phyloP scores from a whole-genome alignment of 2,888 invertebrate species.

The Syrista parreyssii region DNA sequence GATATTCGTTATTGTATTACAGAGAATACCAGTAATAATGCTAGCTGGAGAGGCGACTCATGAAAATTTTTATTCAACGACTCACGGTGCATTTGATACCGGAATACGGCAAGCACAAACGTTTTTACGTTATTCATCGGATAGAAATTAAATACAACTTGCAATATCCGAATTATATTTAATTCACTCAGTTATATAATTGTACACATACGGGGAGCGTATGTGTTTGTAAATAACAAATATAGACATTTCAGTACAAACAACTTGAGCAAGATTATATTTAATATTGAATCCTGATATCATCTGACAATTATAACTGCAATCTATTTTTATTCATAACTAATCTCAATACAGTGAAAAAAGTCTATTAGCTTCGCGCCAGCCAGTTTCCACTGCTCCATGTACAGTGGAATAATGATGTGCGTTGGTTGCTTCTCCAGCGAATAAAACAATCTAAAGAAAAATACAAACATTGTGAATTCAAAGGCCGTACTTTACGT shows the following conservation, averaged over 20 bases:
- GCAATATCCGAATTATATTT: neutral
- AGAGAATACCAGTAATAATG: constrained; percentile 68
- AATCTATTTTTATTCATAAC: constrained; percentile 2
- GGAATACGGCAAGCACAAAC: constrained; percentile 69
- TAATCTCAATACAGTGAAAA: neutral
- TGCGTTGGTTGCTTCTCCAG: constrained; percentile 76
- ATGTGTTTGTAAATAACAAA: too few species aligned
- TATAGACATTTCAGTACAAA: too few species aligned
- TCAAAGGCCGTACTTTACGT: neutral
- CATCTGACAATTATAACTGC: neutral
- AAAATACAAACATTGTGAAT: constrained; percentile 1
- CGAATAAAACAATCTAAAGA: constrained; percentile 72
- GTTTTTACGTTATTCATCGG: constrained; percentile 50
- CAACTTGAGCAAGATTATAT: too few species aligned
- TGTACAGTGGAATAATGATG: constrained; percentile 77
- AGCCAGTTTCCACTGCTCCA: constrained; percentile 80
- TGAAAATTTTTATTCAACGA: constrained; percentile 72
- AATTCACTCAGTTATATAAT: too few species aligned
- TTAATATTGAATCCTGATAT: too few species aligned
- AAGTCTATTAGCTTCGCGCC: constrained; percentile 77
- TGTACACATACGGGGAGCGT: too few species aligned
- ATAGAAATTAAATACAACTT: neutral
- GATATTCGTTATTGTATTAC: constrained; percentile 27
- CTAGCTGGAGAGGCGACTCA: constrained; percentile 77
- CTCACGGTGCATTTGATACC: constrained; percentile 75